These are phyloP conservation scores for Hyalella azteca DNA, from an alignment of 2,888 invertebrate genomes.

Conservation along the genomic window DNA sequence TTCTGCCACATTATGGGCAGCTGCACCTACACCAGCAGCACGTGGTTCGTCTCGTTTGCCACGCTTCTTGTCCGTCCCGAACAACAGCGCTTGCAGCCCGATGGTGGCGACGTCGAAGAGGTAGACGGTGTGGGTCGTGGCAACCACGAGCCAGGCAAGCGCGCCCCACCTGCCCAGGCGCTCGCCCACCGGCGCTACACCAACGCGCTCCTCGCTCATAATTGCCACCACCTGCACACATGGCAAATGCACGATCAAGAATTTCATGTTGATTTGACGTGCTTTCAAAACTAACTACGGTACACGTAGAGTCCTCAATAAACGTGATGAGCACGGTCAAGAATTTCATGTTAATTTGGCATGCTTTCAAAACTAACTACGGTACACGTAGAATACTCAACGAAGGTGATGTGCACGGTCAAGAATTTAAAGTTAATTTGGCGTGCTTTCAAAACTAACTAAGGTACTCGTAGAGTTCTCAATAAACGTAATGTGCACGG, in stretches of 20 bases:
- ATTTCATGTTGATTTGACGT: too few relatives aligned
- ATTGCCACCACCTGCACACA: conserved; percentile 35
- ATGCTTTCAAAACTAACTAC: too few relatives aligned
- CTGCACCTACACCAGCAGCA: background rate
- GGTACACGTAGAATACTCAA: too few relatives aligned
- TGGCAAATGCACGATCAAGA: conserved; percentile 5
- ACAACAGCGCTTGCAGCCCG: conserved; percentile 4
- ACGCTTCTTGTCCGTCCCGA: background rate
- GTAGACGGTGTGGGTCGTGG: conserved; percentile 43
- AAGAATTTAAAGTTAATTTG: too few relatives aligned
- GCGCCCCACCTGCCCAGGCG: conserved; percentile 45
- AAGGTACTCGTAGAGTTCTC: too few relatives aligned
- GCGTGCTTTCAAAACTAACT: too few relatives aligned
- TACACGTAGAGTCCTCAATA: too few relatives aligned
- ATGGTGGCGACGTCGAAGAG: conserved; percentile 49
- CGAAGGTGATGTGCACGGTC: too few relatives aligned
- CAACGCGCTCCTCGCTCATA: conserved; percentile 5
- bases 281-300: too few relatives aligned
- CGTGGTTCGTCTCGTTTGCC: background rate
- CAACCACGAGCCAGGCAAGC: conserved; percentile 42
- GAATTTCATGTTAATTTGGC: too few relatives aligned
- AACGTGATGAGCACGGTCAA: too few relatives aligned
- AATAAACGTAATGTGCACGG: too few relatives aligned
- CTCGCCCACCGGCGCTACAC: conserved; percentile 38
- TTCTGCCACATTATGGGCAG: background rate